Evolutionary conservation across 2,113 vertebrate species (phyloP).

Genomic region (Crotophaga sulcirostris): DNA sequence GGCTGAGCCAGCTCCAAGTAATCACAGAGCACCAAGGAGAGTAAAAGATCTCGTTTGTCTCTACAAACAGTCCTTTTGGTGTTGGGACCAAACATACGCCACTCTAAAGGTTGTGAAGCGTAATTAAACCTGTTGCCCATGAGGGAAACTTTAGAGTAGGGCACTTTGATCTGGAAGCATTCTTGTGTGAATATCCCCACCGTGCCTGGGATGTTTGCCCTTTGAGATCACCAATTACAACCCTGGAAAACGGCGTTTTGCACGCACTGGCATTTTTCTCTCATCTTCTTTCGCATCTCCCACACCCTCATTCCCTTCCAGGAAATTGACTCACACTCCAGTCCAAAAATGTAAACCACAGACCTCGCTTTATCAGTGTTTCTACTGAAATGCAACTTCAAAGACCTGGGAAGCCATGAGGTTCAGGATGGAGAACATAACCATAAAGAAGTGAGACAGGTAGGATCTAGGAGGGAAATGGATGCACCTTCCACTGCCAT

Average conservation of each 20-base stretch:
- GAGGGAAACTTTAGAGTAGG: neutral
- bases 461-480: neutral
- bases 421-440: neutral
- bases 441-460: neutral
- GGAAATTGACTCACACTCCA: neutral
- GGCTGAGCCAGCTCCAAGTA: neutral
- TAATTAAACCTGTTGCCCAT: neutral
- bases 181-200: neutral
- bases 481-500: neutral
- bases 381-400: neutral
- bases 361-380: neutral
- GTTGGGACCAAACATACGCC: neutral
- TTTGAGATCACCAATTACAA: neutral
- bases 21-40: neutral
- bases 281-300: neutral
- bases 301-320: neutral
- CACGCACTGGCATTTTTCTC: neutral
- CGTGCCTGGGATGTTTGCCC: fast-evolving
- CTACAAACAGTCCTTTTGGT: neutral
- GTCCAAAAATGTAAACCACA: neutral
- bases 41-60: neutral
- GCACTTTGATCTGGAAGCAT: neutral
- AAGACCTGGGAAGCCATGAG: neutral
- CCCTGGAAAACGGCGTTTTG: neutral
- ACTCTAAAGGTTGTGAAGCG: neutral